Percentiles rank a stretch among this genome's conserved stretches.
Evolutionary conservation across 2,113 vertebrate genomes (phyloP).

Genomic region (Lepisosteus osseus): DNA sequence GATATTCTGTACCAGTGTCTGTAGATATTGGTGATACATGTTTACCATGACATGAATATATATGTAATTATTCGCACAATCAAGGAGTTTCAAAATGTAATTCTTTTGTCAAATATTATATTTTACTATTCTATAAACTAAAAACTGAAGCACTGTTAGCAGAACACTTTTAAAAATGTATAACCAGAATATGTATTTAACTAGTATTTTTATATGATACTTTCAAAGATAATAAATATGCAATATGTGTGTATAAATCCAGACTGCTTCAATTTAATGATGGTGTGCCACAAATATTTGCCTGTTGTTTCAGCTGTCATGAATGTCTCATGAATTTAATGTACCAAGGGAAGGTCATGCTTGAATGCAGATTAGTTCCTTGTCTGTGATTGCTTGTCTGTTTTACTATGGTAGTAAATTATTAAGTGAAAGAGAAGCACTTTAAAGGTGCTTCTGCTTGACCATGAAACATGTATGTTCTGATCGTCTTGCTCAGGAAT

Average conservation of each 20-base stretch:
- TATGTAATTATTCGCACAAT: slow-evolving; percentile 10
- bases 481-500: neutral
- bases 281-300: neutral
- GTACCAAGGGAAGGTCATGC: no score
- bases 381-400: neutral
- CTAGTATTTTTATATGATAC: slow-evolving; percentile 46
- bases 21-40: no score
- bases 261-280: neutral
- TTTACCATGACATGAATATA: slow-evolving; percentile 4
- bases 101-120: slow-evolving; percentile 35
- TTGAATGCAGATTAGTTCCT: neutral
- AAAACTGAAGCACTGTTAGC: slow-evolving; percentile 19
- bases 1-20: no score
- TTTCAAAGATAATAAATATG: slow-evolving; percentile 50
- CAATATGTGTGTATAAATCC: slow-evolving; percentile 13
- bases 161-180: slow-evolving; percentile 26
- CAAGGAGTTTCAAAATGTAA: slow-evolving; percentile 3
- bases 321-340: neutral
- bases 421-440: neutral
- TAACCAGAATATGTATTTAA: slow-evolving; percentile 36
- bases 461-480: neutral
- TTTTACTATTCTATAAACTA: slow-evolving; percentile 43
- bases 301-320: neutral
- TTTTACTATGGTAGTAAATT: slow-evolving; percentile 7
- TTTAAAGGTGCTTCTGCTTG: neutral